Conservation (phyloP, 2,888 invertebrate species). For the Cyclophora punctaria region DNA sequence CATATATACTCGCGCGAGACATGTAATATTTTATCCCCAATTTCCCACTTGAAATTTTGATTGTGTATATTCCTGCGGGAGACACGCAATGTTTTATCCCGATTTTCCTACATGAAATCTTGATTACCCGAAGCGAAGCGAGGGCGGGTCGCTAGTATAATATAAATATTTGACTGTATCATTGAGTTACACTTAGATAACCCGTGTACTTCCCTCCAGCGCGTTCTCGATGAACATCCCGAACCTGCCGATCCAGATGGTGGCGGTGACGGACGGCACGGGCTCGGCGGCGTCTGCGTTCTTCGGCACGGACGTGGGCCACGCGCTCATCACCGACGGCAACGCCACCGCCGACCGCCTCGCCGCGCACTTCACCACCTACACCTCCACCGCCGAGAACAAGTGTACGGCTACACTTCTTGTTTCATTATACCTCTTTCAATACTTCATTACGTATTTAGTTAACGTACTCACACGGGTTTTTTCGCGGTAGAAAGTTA, state of each 20-base stretch:
- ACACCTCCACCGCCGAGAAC: slow-evolving; percentile 86
- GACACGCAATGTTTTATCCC: too few relatives aligned
- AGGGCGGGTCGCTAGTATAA: too few relatives aligned
- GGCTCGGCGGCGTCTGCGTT: slow-evolving; percentile 86
- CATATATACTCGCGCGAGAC: too few relatives aligned
- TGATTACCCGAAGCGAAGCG: too few relatives aligned
- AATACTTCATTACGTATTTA: neutral
- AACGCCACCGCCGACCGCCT: slow-evolving; percentile 93
- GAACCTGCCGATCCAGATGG: slow-evolving; percentile 93
- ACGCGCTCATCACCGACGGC: slow-evolving; percentile 93
- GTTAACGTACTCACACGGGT: too few relatives aligned
- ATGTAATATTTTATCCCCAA: too few relatives aligned
- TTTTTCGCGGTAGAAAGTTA: too few relatives aligned
- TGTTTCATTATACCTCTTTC: neutral
- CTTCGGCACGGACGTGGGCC: slow-evolving; percentile 92
- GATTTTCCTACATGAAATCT: too few relatives aligned
- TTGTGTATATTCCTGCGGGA: too few relatives aligned
- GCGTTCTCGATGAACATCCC: slow-evolving; percentile 95
- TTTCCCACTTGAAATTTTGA: too few relatives aligned
- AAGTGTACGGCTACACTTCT: slow-evolving; percentile 78
- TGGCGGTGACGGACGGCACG: slow-evolving; percentile 93
- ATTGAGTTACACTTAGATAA: too few relatives aligned
- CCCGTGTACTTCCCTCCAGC: slow-evolving; percentile 55
- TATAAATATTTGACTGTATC: too few relatives aligned
- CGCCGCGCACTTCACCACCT: slow-evolving; percentile 94